Base-by-base conservation (phyloP, 2,797 vertebrate genomes). In the Caiman crocodilus region DNA sequence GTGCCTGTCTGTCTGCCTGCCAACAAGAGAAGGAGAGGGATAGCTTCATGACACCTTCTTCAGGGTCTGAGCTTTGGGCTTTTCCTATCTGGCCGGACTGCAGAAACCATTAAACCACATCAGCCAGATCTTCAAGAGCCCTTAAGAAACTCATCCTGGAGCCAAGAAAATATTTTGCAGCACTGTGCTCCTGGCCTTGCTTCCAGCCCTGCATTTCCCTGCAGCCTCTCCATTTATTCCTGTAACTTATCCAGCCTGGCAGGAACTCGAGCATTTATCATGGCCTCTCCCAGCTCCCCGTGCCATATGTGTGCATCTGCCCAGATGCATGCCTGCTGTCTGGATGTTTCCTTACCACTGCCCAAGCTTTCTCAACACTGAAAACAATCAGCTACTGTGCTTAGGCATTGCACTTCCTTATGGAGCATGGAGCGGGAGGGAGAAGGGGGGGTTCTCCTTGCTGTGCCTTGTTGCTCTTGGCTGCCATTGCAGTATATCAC, bases 401-500 rank as follows among this genome's bases (percentile, higher is more conserved):
- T 84, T 32, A 73, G 77, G 76, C 69, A 76, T 56, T 89, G 58
- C 20, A 69, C 23, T 90, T 78, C 81, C 20, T 85, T 77, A 50
- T 1, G 50, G 78, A 88, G 79, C 80, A 14, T 50, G 42, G 11
- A 79, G 60, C 82, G 56, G 28, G 56, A 30, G 63, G 76, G 67
- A 0, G 2, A 16, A 85, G 57, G 85, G 32, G 57, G 59, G 67
- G 55, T 5, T 59, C 63, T 64, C 75, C 26, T 11, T 1, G 1
- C 75, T 80, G 71, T 84, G 63, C 59, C 75, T 85, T 81, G 74
- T 57, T 75, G 28, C 87, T 84, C 35, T 91, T 90, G 85, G 74
- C 79, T 89, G 55, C 85, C 14, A 89, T 83, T 93, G 79, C 80
- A 91, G 83, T 86, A 83, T 76, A 92, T 91, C 64, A 8, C 55